A percentile compares a stretch with the other conserved stretches of the same genome.
phyloP scores from a whole-genome alignment of 2,888 invertebrate species.

The Drosophila atripex region DNA sequence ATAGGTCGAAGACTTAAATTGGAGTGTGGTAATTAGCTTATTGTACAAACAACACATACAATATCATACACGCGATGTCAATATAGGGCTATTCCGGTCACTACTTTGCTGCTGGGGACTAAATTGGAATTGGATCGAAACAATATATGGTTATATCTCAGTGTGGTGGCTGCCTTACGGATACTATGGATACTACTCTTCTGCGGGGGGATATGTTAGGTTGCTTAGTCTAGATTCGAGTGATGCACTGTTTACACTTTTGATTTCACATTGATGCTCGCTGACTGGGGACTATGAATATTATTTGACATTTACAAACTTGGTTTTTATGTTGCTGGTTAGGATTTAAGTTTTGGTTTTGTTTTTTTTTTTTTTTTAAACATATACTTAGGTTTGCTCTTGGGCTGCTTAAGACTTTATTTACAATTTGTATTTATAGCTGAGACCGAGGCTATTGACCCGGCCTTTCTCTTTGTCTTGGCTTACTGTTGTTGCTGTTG shows the following conservation, averaged over 20 bases:
- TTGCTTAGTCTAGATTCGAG: constrained; percentile 69
- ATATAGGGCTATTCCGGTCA: constrained; percentile 23
- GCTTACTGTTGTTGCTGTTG: constrained; percentile 62
- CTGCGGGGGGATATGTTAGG: constrained; percentile 69
- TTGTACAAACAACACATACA: constrained; percentile 60
- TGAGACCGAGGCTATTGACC: constrained; percentile 42
- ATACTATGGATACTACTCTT: constrained; percentile 16
- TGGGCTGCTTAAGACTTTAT: constrained; percentile 66
- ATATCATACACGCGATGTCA: constrained; percentile 38
- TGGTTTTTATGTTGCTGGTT: constrained; percentile 42
- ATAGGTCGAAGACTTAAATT: constrained; percentile 42
- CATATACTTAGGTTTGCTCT: constrained; percentile 64
- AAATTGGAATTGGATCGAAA: constrained; percentile 25
- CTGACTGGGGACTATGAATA: constrained; percentile 29
- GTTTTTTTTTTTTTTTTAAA: constrained; percentile 47
- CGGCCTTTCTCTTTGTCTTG: constrained; percentile 46
- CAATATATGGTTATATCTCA: constrained; percentile 66
- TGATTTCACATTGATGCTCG: constrained; percentile 24
- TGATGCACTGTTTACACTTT: constrained; percentile 40
- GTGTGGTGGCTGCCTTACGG: constrained; percentile 63
- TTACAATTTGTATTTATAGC: constrained; percentile 73
- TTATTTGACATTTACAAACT: constrained; percentile 50
- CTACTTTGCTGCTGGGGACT: constrained; percentile 16
- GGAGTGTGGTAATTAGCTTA: constrained; percentile 57
- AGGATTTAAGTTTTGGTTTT: constrained; percentile 34